phyloP scores from a whole-genome alignment of 2,113 vertebrate genomes.

The Elaphurus davidianus region DNA sequence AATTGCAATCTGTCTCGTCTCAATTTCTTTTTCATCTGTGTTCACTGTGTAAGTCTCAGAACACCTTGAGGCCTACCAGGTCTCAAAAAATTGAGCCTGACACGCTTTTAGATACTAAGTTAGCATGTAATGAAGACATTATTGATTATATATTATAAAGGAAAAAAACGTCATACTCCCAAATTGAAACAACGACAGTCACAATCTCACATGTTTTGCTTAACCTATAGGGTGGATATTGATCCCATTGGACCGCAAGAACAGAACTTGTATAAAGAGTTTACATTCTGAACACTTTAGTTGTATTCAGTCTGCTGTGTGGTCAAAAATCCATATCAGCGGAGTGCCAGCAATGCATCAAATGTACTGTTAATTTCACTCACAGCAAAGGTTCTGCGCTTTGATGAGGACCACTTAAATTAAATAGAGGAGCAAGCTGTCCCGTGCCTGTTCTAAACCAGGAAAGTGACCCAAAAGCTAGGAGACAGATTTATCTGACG shows the following conservation, averaged over 20 bases:
- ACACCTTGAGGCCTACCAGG: neutral
- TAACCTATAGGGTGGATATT: neutral
- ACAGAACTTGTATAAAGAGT: neutral
- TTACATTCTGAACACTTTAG: neutral
- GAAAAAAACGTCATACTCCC: neutral
- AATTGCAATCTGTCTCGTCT: neutral
- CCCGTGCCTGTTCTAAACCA: neutral
- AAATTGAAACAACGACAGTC: neutral
- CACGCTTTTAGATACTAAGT: neutral
- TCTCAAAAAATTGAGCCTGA: neutral
- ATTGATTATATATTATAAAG: neutral
- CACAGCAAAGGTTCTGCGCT: neutral
- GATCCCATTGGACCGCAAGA: neutral
- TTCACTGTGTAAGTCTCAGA: neutral
- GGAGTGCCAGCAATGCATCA: neutral
- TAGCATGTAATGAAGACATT: neutral
- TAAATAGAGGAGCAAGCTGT: slow-evolving; percentile 40
- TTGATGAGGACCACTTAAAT: slow-evolving; percentile 35
- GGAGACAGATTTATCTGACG: neutral
- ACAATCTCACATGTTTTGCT: neutral
- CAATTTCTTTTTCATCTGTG: neutral
- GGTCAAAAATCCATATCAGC: slow-evolving; percentile 4
- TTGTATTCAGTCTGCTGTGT: neutral
- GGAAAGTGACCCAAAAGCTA: slow-evolving; percentile 25
- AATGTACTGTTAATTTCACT: slow-evolving; percentile 8